Conservation (phyloP, 2,797 vertebrate species). For the Crypturellus tataupa region DNA sequence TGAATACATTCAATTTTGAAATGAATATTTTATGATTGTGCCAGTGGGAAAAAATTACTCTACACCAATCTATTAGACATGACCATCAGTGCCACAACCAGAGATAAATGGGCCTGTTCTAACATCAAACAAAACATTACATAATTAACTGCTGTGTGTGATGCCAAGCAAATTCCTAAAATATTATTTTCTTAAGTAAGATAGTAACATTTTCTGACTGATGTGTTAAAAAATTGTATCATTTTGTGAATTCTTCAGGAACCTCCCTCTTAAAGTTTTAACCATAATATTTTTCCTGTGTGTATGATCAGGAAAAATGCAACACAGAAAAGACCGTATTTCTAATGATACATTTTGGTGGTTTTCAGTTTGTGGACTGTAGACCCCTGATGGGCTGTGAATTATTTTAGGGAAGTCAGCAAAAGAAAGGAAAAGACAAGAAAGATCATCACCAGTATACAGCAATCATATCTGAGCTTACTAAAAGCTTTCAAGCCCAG, state of each 20-base stretch:
- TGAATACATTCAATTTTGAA: slow-evolving; percentile 42
- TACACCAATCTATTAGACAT: background rate
- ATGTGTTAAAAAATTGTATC: background rate
- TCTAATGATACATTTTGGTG: background rate
- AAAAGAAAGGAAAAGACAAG: background rate
- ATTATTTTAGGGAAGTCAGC: background rate
- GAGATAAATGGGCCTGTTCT: background rate
- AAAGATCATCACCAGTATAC: background rate
- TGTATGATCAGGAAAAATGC: background rate
- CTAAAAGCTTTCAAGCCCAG: background rate
- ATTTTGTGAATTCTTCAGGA: background rate
- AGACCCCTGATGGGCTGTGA: background rate
- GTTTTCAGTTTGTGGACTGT: accelerated
- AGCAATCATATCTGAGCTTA: background rate
- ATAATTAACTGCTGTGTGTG: background rate
- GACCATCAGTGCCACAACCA: background rate
- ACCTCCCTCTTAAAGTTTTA: background rate
- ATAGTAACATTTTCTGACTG: background rate
- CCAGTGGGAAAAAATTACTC: background rate
- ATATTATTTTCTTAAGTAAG: background rate
- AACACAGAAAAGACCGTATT: background rate
- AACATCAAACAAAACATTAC: background rate
- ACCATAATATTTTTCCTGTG: background rate
- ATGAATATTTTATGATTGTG: background rate
- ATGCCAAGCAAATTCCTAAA: background rate